Conservation (phyloP, 2,888 invertebrate species). For the Sinelater perroti region DNA sequence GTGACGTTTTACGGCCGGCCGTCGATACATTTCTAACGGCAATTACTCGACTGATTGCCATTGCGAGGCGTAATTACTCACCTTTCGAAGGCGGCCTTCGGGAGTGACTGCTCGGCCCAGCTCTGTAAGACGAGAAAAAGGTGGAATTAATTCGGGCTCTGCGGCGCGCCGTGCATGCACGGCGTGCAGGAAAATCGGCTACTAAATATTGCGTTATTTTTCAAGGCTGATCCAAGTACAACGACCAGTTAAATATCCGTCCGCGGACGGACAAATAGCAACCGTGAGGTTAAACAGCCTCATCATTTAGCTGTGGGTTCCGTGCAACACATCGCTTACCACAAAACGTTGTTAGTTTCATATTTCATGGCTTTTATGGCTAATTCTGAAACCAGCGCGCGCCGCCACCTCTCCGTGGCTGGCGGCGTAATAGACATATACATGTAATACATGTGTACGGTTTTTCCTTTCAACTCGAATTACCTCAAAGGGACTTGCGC, state of each 20-base stretch:
- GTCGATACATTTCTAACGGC: conserved; percentile 19
- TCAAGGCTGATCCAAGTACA: conserved; percentile 36
- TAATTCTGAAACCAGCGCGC: conserved; percentile 38
- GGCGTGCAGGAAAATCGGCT: conserved; percentile 17
- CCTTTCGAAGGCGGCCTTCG: background rate
- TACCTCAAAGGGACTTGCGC: conserved; percentile 8
- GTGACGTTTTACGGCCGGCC: conserved; percentile 10
- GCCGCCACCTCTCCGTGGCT: conserved; percentile 35
- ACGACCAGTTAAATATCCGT: conserved; percentile 39
- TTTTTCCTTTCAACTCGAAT: conserved; percentile 18
- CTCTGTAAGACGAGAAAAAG: conserved; percentile 6
- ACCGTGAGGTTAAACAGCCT: conserved; percentile 39
- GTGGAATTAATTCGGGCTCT: conserved; percentile 3
- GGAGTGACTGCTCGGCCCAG: background rate
- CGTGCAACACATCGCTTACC: conserved; percentile 40
- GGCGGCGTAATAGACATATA: conserved; percentile 35
- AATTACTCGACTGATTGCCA: background rate
- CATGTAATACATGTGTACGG: conserved; percentile 18
- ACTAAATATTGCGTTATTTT: conserved; percentile 28
- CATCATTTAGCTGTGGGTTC: conserved; percentile 39
- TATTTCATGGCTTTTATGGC: conserved; percentile 40
- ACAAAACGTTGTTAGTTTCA: conserved; percentile 40
- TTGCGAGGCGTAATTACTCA: background rate
- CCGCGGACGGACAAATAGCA: conserved; percentile 35
- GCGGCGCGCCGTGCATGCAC: conserved; percentile 8